Evolutionary conservation across 2,888 invertebrate genomes (phyloP), one percentile per base, ranked within the genome.

Genomic region (Aromia moschata): DNA sequence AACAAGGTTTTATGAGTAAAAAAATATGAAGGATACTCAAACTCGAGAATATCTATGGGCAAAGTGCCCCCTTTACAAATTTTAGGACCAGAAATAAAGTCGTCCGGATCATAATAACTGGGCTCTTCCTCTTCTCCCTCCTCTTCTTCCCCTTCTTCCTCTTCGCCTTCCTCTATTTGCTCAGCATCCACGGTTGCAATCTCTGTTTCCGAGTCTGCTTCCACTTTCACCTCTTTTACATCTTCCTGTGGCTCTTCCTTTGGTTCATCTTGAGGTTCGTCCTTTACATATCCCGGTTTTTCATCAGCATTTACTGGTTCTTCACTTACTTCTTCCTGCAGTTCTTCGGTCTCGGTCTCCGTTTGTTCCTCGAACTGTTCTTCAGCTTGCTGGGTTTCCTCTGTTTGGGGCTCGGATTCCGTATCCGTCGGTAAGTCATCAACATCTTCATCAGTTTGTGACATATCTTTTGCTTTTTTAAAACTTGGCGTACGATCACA

Each of bases 11-110:
- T n/a, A n/a, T n/a, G n/a, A n/a, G n/a, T n/a, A n/a, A n/a, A n/a
- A n/a, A n/a, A n/a, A n/a, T n/a, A 5, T 9, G n/a, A 87, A 87
- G 87, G 87, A 87, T 89, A 89, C 89, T 87, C 82, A 77, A 89
- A 88, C 70, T 86, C 83, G 55, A 90, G 82, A 61, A 89, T 81
- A 72, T 89, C 80, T 5, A 80, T 72, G 0, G 86, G 85, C 60
- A 89, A 79, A 7, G 86, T 84, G 17, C 85, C 83, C 41, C 82
- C 77, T 33, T 82, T 75, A 38, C 84, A 84, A 16, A 81, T 79
- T 18, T 81, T 80, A 3, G 87, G 85, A 1, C 84, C 83, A 0
- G 88, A 88, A 17, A 85, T 72, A 68, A 85, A 87, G 60, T 87
- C 86, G 30, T 85, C 76, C 1, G 81, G 67, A 60, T 80, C 70